phyloP scores from a whole-genome alignment of 2,888 invertebrate genomes.

The Caenorhabditis angaria region DNA sequence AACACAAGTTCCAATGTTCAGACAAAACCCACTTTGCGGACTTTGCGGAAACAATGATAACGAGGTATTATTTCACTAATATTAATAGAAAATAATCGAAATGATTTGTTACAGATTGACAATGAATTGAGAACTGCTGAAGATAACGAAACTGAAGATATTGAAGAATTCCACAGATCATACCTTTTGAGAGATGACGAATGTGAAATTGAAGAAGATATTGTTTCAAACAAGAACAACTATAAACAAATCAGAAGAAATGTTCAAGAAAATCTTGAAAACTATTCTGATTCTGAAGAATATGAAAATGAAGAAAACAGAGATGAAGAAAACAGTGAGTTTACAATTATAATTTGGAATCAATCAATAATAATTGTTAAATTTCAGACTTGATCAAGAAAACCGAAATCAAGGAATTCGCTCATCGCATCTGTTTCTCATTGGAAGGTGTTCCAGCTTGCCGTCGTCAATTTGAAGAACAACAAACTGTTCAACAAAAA shows the following conservation, averaged over 20 bases:
- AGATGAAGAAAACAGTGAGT: background rate
- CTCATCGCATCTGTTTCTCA: conserved; percentile 67
- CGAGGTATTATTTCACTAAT: conserved; percentile 20
- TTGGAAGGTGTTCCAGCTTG: conserved; percentile 58
- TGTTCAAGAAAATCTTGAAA: too few relatives aligned
- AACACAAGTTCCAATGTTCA: conserved; percentile 40
- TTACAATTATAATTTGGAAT: background rate
- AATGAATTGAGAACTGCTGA: conserved; percentile 63
- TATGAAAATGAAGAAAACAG: conserved; percentile 22
- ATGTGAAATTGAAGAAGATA: conserved; percentile 41
- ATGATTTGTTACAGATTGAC: conserved; percentile 31
- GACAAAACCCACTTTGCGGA: conserved; percentile 58
- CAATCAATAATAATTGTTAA: background rate
- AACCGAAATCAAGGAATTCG: conserved; percentile 59
- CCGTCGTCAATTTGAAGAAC: conserved; percentile 31
- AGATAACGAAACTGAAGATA: conserved; percentile 51
- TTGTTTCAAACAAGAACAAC: conserved; percentile 43
- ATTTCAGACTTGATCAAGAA: conserved; percentile 56
- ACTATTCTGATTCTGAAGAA: conserved; percentile 24
- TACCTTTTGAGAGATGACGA: conserved; percentile 54
- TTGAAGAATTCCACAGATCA: conserved; percentile 67
- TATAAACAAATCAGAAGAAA: conserved; percentile 35
- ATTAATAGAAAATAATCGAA: background rate
- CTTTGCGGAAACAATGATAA: conserved; percentile 70
- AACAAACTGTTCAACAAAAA: conserved; percentile 22